Conservation (phyloP, 1,140 invertebrate genomes). For the Acromyrmex charruanus region DNA sequence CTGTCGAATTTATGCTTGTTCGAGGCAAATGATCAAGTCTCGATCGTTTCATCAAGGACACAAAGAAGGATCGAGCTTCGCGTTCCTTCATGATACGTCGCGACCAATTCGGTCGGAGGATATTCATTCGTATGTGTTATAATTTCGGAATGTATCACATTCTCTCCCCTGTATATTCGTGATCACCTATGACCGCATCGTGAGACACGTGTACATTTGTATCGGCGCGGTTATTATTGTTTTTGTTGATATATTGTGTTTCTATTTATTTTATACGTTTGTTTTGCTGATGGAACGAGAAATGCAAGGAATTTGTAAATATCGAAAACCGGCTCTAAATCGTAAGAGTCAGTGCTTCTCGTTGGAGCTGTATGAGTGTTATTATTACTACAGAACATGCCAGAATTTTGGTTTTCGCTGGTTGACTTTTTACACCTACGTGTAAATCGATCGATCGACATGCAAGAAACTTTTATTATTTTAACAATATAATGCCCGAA, state of each 20-base stretch:
- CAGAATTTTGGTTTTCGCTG: constrained; percentile 26
- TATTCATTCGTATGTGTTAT: constrained; percentile 72
- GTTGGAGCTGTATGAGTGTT: constrained; percentile 21
- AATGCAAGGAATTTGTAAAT: constrained; percentile 65
- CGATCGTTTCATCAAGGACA: constrained; percentile 33
- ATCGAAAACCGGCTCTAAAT: constrained; percentile 29
- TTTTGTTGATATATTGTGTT: constrained; percentile 47
- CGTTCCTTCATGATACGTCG: constrained; percentile 27
- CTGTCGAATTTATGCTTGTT: constrained; percentile 64
- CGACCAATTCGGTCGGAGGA: constrained; percentile 42
- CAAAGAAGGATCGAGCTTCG: constrained; percentile 19
- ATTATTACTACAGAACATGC: constrained; percentile 3
- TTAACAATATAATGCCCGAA: not conserved
- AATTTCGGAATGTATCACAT: constrained; percentile 62
- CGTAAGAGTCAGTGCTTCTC: constrained; percentile 24
- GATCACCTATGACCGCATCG: constrained; percentile 15
- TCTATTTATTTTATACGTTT: constrained; percentile 35
- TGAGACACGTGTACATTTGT: constrained; percentile 56
- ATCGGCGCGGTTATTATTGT: constrained; percentile 62
- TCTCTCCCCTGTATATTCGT: constrained; percentile 58
- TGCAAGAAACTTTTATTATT: constrained; percentile 17
- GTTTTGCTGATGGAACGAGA: constrained; percentile 39
- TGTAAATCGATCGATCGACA: constrained; percentile 48
- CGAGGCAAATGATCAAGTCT: constrained; percentile 38
- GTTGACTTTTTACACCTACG: constrained; percentile 1